phyloP scores from a whole-genome alignment of 2,888 invertebrate genomes.

The Caenorhabditis angaria region DNA sequence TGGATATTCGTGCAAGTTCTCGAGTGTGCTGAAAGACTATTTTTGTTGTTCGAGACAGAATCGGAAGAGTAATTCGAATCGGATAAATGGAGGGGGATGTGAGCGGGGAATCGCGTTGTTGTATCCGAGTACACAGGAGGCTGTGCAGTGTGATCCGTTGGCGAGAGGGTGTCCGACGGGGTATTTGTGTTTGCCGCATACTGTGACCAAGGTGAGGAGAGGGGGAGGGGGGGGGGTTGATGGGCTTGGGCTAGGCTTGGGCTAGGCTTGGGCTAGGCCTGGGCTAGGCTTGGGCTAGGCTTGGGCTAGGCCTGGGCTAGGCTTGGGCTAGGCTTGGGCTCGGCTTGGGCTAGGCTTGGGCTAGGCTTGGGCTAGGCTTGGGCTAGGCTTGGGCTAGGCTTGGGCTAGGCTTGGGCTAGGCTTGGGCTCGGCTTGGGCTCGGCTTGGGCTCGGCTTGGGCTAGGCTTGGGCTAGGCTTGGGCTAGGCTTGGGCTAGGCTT shows the following conservation, averaged over 20 bases:
- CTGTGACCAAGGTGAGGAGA: constrained; percentile 24
- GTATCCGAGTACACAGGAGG: constrained; percentile 51
- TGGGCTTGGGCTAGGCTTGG: background rate
- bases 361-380: no score
- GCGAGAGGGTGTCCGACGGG: constrained; percentile 46
- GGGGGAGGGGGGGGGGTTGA: background rate
- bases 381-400: no score
- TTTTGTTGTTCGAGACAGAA: constrained; percentile 53
- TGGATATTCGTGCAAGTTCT: constrained; percentile 57
- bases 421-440: no score
- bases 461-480: no score
- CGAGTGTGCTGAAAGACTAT: constrained; percentile 43
- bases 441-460: no score
- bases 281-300: no score
- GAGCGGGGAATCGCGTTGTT: constrained; percentile 49
- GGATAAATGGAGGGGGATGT: constrained; percentile 44
- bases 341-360: no score
- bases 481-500: no score
- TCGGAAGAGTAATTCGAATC: constrained; percentile 38
- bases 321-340: no score
- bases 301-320: no score
- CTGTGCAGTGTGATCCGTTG: constrained; percentile 51
- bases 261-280: no score
- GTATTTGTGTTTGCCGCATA: constrained; percentile 46
- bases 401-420: no score